phyloP scores from a whole-genome alignment of 2,797 vertebrate genomes.

The Phrynocephalus forsythii region DNA sequence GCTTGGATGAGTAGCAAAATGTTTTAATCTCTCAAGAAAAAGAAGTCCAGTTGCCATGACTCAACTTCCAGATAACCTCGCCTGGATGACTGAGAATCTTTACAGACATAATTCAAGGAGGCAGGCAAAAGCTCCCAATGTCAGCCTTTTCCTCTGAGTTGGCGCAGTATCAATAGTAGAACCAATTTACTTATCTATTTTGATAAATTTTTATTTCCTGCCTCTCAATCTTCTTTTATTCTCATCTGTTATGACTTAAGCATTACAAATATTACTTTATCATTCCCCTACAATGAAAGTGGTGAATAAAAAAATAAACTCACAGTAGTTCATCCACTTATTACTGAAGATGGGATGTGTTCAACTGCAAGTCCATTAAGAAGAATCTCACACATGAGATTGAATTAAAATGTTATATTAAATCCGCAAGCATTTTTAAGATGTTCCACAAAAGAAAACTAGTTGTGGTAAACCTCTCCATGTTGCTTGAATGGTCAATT shows the following conservation, averaged over 20 bases:
- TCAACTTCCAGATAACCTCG: too few relatives aligned
- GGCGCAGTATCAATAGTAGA: not conserved
- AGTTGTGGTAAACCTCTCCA: not conserved
- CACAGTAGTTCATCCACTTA: not conserved
- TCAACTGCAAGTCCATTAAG: not conserved
- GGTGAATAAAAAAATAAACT: not conserved
- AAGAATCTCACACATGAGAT: not conserved
- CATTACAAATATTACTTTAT: not conserved
- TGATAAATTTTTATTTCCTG: not conserved
- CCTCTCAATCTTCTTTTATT: not conserved
- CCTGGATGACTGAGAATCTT: too few relatives aligned
- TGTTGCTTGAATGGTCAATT: not conserved
- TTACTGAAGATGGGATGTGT: not conserved
- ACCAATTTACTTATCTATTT: not conserved
- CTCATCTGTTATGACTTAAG: not conserved
- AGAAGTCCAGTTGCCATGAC: too few relatives aligned
- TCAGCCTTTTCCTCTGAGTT: not conserved
- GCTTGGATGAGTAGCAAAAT: too few relatives aligned
- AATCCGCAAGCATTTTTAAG: not conserved
- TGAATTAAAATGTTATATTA: too few relatives aligned
- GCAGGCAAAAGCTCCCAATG: not conserved
- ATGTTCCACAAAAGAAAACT: not conserved
- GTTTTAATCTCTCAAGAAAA: too few relatives aligned
- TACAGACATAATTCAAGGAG: not conserved
- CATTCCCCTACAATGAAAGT: not conserved